These are phyloP conservation scores for Heliothis virescens DNA, from an alignment of 1,140 invertebrate genomes.

Conservation along the genomic window DNA sequence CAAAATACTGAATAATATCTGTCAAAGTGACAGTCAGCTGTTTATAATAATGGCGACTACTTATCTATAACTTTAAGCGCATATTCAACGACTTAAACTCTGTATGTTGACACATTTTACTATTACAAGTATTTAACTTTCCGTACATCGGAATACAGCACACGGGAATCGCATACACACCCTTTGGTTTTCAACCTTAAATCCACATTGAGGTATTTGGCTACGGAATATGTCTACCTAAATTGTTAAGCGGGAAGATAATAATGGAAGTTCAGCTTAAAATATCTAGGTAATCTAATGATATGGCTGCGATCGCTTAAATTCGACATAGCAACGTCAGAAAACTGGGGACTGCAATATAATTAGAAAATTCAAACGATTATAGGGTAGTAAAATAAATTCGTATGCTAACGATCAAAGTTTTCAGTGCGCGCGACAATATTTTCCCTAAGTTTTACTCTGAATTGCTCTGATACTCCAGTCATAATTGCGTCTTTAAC, in stretches of 20 bases:
- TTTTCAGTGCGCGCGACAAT: slow-evolving; percentile 37
- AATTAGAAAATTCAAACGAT: slow-evolving; percentile 21
- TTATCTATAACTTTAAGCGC: slow-evolving; percentile 42
- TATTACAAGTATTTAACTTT: slow-evolving; percentile 1
- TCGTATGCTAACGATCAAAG: slow-evolving; percentile 53
- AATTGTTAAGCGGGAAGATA: slow-evolving; percentile 32
- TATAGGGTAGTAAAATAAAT: slow-evolving; percentile 47
- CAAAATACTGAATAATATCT: not conserved
- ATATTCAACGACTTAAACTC: slow-evolving; percentile 35
- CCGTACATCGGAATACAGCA: slow-evolving; percentile 18
- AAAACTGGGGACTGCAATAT: not conserved
- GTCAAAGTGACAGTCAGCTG: not conserved
- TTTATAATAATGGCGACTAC: slow-evolving; percentile 30
- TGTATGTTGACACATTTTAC: slow-evolving; percentile 25
- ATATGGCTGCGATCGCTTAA: slow-evolving; percentile 60
- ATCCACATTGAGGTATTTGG: slow-evolving; percentile 32
- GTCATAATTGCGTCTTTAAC: slow-evolving; percentile 54
- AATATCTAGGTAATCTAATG: slow-evolving; percentile 59
- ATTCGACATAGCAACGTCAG: slow-evolving; percentile 47
- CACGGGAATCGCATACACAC: slow-evolving; percentile 17
- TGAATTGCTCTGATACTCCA: slow-evolving; percentile 45
- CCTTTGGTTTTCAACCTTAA: not conserved
- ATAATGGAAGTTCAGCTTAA: slow-evolving; percentile 55
- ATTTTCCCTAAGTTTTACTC: slow-evolving; percentile 49
- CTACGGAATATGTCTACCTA: slow-evolving; percentile 38